Conservation (phyloP, 2,797 vertebrate genomes). For the Sebastes vulpes region DNA sequence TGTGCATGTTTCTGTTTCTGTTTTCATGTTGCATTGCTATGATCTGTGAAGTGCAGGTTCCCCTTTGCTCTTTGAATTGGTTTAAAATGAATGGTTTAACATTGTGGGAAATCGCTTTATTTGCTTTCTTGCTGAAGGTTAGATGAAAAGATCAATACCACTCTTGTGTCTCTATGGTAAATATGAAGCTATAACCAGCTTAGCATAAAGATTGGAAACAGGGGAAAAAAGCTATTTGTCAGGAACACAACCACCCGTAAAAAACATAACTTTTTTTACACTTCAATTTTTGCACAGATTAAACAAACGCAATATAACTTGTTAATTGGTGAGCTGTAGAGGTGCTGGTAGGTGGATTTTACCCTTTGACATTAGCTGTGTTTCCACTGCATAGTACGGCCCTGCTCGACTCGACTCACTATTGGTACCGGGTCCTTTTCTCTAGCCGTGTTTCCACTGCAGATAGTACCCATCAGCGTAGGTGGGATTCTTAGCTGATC, state of each 20-base stretch:
- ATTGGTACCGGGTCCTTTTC: no score
- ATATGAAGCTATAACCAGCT: not conserved
- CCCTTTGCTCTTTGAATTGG: not conserved
- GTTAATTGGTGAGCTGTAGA: not conserved
- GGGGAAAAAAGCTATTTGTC: not conserved
- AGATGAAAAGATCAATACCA: not conserved
- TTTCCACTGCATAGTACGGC: no score
- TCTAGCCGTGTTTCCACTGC: no score
- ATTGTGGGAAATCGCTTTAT: not conserved
- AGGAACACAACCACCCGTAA: not conserved
- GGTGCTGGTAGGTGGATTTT: not conserved
- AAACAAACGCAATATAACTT: not conserved
- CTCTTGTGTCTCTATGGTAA: not conserved
- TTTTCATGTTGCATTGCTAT: not conserved
- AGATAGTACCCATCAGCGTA: fast-evolving
- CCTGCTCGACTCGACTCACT: no score
- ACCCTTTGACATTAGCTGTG: not conserved
- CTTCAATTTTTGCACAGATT: not conserved
- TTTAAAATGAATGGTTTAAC: not conserved
- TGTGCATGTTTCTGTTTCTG: not conserved
- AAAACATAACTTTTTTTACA: not conserved
- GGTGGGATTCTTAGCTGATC: no score
- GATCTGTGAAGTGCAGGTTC: not conserved
- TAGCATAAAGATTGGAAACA: not conserved
- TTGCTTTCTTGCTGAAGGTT: not conserved